Evolutionary conservation across 2,888 invertebrate genomes (phyloP), one percentile per base, ranked within the genome.

Genomic region (Ceriagrion tenellum): DNA sequence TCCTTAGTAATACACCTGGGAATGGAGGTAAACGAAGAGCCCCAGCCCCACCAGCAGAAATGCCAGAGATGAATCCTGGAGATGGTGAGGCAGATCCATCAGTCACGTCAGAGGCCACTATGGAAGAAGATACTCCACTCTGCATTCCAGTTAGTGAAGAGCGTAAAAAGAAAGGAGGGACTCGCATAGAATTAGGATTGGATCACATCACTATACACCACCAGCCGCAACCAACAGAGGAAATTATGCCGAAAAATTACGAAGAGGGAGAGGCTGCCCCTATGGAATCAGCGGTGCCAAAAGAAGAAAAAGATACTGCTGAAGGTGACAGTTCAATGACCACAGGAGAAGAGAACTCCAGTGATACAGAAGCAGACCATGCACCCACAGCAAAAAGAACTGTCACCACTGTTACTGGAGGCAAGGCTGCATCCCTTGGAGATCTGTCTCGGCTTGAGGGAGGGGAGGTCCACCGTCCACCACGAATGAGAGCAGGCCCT

Each of bases 371-470:
- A 47, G 95, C 95, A n/a, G 96, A 95, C 56, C 95, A 95, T 10
- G 90, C 95, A 2, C 95, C 95, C 55, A 59, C 95, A 12, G 95
- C 90, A 69, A 95, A 95, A 20, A 96, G 96, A 30, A 59, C 96
- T 6, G 97, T 47, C 96, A 96, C 4, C 96, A 69, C 96, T 4
- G 97, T 47, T 95, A 96, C 4, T 96, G 96, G 0, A 97, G 97
- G 95, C 35, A 98, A 98, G 97, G 98, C 98, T 3, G 98, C 98
- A 0, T 98, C 98, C 74, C 97, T 98, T 1, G 98, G 98, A 0
- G 98, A 98, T 97, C 97, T 98, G 95, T 98, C 98, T 0, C 98
- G 98, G 96, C 98, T 98, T 95, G 97, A 97, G 47, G n/a, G 95
- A 89, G 89, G 95, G 16, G 95, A 95, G 35, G 63, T 89, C 55